Percentiles rank a stretch among this genome's conserved stretches.
phyloP scores from a whole-genome alignment of 1,140 invertebrate species.

The Nymphalis io region DNA sequence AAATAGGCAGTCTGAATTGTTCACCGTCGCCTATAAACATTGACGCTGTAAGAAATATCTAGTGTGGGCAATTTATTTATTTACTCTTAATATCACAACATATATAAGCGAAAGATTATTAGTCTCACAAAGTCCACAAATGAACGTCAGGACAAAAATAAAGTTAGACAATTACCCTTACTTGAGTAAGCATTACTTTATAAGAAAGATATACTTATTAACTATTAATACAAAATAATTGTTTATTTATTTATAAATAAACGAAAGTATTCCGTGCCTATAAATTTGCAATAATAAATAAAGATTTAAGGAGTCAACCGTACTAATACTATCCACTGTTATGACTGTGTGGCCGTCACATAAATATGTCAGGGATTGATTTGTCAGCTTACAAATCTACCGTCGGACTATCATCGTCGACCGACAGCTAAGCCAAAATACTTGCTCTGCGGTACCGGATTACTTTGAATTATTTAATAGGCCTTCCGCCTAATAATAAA shows the following conservation, averaged over 20 bases:
- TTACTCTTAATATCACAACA: no score
- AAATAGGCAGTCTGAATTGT: no score
- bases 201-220: no score
- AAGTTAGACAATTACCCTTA: no score
- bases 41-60: no score
- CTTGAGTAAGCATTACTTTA: no score
- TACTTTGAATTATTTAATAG: constrained; percentile 78
- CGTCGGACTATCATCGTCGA: constrained; percentile 47
- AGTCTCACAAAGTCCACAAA: no score
- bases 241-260: background rate
- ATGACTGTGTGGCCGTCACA: constrained; percentile 49
- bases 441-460: constrained; percentile 62
- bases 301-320: constrained; percentile 31
- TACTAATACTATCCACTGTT: constrained; percentile 31
- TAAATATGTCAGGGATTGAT: constrained; percentile 63
- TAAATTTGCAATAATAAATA: constrained; percentile 31
- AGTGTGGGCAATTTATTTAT: no score
- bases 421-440: constrained; percentile 68
- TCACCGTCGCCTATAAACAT: no score
- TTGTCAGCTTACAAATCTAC: constrained; percentile 59
- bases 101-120: no score
- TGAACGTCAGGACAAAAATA: no score
- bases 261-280: background rate
- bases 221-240: background rate
- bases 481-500: constrained; percentile 76